Evolutionary conservation across 2,888 invertebrate species (phyloP).

Genomic region (Drosophila phalerata): DNA sequence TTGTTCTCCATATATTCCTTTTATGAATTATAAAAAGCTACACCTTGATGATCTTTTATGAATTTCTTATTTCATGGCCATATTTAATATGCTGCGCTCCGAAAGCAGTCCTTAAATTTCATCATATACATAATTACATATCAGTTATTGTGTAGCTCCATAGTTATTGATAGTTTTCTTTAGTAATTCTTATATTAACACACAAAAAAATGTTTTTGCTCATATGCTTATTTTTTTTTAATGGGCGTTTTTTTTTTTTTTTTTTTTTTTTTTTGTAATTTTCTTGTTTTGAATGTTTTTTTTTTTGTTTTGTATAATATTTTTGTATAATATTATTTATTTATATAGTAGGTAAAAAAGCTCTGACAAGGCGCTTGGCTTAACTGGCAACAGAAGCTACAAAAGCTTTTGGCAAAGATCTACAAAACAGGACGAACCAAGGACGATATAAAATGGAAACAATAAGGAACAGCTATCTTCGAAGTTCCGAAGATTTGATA

Average conservation of each 20-base stretch:
- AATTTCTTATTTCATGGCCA: slow-evolving; percentile 46
- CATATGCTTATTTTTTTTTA: slow-evolving; percentile 2
- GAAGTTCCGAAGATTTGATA: slow-evolving; percentile 11
- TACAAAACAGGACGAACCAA: slow-evolving; percentile 37
- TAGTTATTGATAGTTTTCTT: slow-evolving; percentile 25
- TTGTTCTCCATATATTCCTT: slow-evolving; percentile 31
- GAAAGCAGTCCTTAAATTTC: slow-evolving; percentile 45
- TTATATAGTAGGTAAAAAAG: slow-evolving; percentile 68
- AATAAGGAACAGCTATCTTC: slow-evolving; percentile 21
- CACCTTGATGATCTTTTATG: slow-evolving; percentile 46
- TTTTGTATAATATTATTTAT: slow-evolving; percentile 41
- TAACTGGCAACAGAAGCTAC: slow-evolving; percentile 76
- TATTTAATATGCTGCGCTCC: slow-evolving; percentile 62
- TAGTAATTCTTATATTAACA: slow-evolving; percentile 34
- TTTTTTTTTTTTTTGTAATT: slow-evolving; percentile 21
- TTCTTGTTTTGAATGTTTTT: slow-evolving; percentile 27
- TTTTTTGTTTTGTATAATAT: slow-evolving; percentile 46
- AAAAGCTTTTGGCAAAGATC: slow-evolving; percentile 70
- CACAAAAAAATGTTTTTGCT: slow-evolving; percentile 41
- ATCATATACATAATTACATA: slow-evolving; percentile 51
- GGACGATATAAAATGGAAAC: slow-evolving; percentile 2
- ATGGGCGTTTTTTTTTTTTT: background rate
- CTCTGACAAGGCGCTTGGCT: slow-evolving; percentile 76
- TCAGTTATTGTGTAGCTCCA: slow-evolving; percentile 45
- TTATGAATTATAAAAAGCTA: slow-evolving; percentile 64